A percentile compares a stretch with the other conserved stretches of the same genome.
phyloP scores from a whole-genome alignment of 2,888 invertebrate species.

The Eustalomyia histrio region DNA sequence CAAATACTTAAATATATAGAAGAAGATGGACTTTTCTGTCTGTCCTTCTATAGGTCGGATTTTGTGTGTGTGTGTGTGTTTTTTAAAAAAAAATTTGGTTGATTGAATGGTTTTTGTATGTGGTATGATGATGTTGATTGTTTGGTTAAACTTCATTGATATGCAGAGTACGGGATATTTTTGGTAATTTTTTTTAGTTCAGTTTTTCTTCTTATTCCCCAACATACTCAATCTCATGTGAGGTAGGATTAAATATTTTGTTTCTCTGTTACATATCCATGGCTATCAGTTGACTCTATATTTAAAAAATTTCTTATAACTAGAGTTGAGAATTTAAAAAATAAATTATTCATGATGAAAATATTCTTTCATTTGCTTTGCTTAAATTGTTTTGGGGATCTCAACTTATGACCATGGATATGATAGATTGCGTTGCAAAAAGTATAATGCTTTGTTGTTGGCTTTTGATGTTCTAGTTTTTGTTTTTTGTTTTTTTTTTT shows the following conservation, averaged over 20 bases:
- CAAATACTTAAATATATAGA: constrained; percentile 1
- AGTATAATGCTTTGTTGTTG: constrained; percentile 1
- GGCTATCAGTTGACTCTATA: no score
- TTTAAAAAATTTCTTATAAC: no score
- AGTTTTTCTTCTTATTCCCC: constrained; percentile 23
- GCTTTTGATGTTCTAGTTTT: no score
- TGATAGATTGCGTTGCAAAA: constrained; percentile 32
- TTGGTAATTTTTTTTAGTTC: constrained; percentile 14
- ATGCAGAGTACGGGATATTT: constrained; percentile 50
- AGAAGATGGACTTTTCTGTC: constrained; percentile 1
- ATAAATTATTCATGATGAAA: neutral
- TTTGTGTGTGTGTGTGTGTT: constrained; percentile 7
- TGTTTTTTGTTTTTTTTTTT: neutral
- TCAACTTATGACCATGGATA: constrained; percentile 15
- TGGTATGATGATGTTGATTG: constrained; percentile 43
- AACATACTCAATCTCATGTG: constrained; percentile 17
- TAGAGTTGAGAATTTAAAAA: no score
- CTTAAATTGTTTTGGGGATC: neutral
- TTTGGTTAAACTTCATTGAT: constrained; percentile 59
- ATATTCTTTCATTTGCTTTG: constrained; percentile 2
- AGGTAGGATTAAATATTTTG: constrained; percentile 8
- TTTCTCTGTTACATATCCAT: no score
- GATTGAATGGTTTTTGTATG: constrained; percentile 59
- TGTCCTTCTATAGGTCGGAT: neutral
- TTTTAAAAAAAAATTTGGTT: constrained; percentile 4